These are phyloP conservation scores for Paracanthobrama guichenoti DNA, from an alignment of 2,113 vertebrate species.

Conservation along the genomic window DNA sequence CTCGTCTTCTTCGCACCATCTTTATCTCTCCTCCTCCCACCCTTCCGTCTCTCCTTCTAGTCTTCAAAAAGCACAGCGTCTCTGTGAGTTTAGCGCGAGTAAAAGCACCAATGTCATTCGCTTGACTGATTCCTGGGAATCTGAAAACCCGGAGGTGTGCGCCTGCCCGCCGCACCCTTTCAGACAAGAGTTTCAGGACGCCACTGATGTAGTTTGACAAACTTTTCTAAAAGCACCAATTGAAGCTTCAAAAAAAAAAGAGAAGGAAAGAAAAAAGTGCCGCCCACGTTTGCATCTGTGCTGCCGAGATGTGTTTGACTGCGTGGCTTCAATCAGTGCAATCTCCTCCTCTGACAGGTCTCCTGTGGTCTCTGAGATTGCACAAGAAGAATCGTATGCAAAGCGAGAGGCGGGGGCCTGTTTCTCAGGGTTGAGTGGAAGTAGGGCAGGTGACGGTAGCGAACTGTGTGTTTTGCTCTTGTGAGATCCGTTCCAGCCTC, in stretches of 20 bases:
- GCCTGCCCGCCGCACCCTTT: constrained; percentile 67
- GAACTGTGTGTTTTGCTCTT: constrained; percentile 58
- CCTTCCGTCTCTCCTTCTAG: constrained; percentile 28
- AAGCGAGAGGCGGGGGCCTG: constrained; percentile 46
- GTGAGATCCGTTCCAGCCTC: constrained; percentile 48
- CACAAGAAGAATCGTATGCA: constrained; percentile 62
- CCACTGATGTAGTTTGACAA: constrained; percentile 80
- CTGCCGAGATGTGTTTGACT: constrained; percentile 64
- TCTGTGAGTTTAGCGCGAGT: constrained; percentile 66
- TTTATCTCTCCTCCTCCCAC: constrained; percentile 56
- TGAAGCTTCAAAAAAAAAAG: constrained; percentile 68
- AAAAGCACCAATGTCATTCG: constrained; percentile 46
- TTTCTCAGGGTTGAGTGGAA: constrained; percentile 60
- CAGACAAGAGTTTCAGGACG: constrained; percentile 73
- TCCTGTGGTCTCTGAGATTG: constrained; percentile 72
- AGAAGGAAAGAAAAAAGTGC: constrained; percentile 55
- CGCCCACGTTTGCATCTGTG: constrained; percentile 51
- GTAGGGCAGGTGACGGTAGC: constrained; percentile 56
- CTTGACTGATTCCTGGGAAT: constrained; percentile 22
- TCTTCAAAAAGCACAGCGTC: constrained; percentile 68
- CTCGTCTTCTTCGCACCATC: constrained; percentile 29
- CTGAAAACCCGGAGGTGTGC: constrained; percentile 72
- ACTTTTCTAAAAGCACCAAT: constrained; percentile 76
- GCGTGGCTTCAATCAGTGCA: constrained; percentile 68
- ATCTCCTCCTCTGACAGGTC: constrained; percentile 67